phyloP scores from a whole-genome alignment of 1,140 invertebrate species.

The Lasioglossum baleicum region DNA sequence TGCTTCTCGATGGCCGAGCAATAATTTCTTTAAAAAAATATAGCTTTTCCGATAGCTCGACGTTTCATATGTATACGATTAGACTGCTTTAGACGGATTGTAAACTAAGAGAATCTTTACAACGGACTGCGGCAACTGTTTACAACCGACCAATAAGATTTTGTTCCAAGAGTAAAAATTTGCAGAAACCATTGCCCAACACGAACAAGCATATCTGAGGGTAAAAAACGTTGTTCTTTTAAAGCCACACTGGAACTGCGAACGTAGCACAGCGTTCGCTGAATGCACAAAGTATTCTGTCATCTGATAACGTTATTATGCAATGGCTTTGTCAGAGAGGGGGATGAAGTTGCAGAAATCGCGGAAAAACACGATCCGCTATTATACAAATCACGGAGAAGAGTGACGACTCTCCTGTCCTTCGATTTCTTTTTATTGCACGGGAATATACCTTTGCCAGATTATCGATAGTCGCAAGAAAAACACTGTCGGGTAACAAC shows the following conservation, averaged over 20 bases:
- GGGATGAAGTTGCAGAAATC: not conserved
- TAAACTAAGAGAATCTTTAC: no score
- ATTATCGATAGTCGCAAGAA: not conserved
- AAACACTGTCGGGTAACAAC: not conserved
- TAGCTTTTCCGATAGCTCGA: no score
- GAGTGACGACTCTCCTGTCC: conserved; percentile 8
- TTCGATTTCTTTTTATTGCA: not conserved
- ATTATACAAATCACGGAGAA: conserved; percentile 27
- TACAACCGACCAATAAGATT: no score
- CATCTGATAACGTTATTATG: conserved; percentile 32
- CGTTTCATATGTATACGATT: no score
- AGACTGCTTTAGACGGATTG: no score
- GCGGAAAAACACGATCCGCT: not conserved
- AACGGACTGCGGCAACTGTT: no score
- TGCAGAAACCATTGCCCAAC: not conserved
- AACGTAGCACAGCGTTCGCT: not conserved
- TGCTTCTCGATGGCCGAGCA: no score
- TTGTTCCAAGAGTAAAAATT: not conserved
- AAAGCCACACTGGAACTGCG: not conserved
- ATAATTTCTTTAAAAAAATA: no score
- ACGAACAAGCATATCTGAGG: not conserved
- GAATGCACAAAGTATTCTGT: conserved; percentile 19
- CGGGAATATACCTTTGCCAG: conserved; percentile 1
- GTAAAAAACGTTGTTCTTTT: not conserved
- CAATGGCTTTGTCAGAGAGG: not conserved